These are phyloP conservation scores for Melanotaenia trifasciata DNA, from an alignment of 2,797 vertebrate species.

Conservation along the genomic window DNA sequence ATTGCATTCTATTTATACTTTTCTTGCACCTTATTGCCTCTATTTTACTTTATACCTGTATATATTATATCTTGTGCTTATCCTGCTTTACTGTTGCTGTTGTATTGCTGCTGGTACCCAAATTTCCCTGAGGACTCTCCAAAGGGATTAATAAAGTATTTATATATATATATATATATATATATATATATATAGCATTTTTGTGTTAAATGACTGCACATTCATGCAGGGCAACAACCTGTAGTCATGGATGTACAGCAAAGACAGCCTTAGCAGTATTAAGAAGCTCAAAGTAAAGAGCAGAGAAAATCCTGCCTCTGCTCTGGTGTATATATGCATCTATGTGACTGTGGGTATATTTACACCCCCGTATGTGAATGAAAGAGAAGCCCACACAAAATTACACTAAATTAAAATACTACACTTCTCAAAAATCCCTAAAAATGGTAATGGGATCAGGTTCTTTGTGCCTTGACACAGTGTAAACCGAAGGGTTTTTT, in stretches of 20 bases:
- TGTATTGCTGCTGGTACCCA: no score
- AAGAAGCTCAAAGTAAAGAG: conserved; percentile 37
- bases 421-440: not conserved
- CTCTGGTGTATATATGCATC: not conserved
- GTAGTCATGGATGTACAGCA: conserved; percentile 6
- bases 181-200: fast-evolving
- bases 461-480: not conserved
- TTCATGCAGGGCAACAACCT: conserved; percentile 16
- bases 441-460: not conserved
- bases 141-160: no score
- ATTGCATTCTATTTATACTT: no score
- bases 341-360: not conserved
- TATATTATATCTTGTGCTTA: no score
- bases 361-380: not conserved
- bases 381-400: conserved; percentile 22
- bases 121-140: no score
- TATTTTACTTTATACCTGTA: no score
- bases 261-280: conserved; percentile 35
- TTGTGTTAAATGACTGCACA: conserved; percentile 19
- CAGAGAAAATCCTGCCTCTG: conserved; percentile 37
- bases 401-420: conserved; percentile 13
- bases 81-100: no score
- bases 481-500: conserved; percentile 16
- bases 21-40: no score
- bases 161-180: no score